Conservation (phyloP, 2,888 invertebrate genomes). For the Flexamia atlantica region DNA sequence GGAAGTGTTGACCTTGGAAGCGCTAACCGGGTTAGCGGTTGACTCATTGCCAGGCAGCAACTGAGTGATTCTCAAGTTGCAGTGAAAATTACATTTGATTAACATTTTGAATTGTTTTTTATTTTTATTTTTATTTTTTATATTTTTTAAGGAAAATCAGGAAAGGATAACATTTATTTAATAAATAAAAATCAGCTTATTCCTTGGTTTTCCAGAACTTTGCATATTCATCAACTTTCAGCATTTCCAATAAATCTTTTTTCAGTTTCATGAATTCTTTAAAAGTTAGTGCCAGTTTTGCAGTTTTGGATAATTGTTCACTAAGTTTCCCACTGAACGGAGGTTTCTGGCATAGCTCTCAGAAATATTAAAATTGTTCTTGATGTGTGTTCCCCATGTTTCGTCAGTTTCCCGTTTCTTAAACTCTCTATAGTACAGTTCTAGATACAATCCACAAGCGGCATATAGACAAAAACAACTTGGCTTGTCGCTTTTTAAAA, state of each 20-base stretch:
- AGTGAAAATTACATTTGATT: too few species aligned
- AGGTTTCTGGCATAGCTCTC: neutral
- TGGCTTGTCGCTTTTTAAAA: neutral
- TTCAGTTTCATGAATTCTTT: constrained; percentile 7
- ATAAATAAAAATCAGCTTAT: neutral
- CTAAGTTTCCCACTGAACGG: neutral
- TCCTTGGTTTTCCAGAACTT: constrained; percentile 3
- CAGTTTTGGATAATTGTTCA: constrained; percentile 12
- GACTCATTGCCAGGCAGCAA: too few species aligned
- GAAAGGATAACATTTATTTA: too few species aligned
- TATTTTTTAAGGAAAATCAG: too few species aligned
- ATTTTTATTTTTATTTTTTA: too few species aligned
- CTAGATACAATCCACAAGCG: neutral
- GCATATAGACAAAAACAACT: neutral
- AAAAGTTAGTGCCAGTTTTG: neutral
- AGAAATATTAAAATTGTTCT: neutral
- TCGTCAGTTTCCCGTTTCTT: neutral
- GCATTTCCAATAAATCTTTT: neutral
- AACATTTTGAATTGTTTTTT: too few species aligned
- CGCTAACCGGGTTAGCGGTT: too few species aligned
- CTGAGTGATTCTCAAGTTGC: too few species aligned
- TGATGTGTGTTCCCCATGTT: constrained; percentile 1
- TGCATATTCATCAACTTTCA: neutral
- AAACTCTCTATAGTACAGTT: neutral
- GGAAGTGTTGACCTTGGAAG: too few species aligned